These are phyloP conservation scores for Austrolebias charrua DNA, from an alignment of 2,797 vertebrate species.

Conservation along the genomic window DNA sequence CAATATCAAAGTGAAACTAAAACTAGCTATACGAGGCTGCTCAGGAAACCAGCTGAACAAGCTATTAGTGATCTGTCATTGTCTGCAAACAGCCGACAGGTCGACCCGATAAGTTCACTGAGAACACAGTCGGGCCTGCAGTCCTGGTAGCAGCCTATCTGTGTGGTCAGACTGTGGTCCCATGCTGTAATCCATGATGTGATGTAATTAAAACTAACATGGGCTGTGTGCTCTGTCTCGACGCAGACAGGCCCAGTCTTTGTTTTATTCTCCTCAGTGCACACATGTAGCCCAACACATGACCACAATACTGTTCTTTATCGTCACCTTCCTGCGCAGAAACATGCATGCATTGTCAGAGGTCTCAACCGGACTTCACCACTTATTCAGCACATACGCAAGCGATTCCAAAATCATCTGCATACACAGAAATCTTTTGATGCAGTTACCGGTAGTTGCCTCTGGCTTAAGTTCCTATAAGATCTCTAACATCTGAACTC, in stretches of 20 bases:
- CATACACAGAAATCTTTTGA: background rate
- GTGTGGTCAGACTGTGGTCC: conserved; percentile 33
- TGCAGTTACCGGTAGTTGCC: no score
- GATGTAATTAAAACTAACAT: conserved; percentile 46
- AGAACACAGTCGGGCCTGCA: conserved; percentile 44
- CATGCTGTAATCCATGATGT: conserved; percentile 56
- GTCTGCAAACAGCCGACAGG: conserved; percentile 32
- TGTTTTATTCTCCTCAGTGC: conserved; percentile 24
- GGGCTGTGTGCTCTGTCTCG: conserved; percentile 34
- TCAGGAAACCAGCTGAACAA: conserved; percentile 21
- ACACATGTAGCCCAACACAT: conserved; percentile 26
- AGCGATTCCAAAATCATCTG: conserved; percentile 2
- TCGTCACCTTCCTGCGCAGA: conserved; percentile 19
- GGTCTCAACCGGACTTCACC: conserved; percentile 8
- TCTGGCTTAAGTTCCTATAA: background rate
- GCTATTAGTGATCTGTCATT: conserved; percentile 13
- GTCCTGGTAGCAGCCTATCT: conserved; percentile 54
- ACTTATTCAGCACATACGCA: conserved; percentile 4
- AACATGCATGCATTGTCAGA: conserved; percentile 24
- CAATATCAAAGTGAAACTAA: conserved; percentile 7
- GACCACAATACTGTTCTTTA: conserved; percentile 52
- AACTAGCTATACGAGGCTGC: background rate
- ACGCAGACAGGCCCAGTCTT: conserved; percentile 32
- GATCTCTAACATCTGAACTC: conserved; percentile 3
- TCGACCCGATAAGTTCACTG: conserved; percentile 51